These are phyloP conservation scores for Cenopis cana DNA, from an alignment of 2,888 invertebrate species.

Conservation along the genomic window DNA sequence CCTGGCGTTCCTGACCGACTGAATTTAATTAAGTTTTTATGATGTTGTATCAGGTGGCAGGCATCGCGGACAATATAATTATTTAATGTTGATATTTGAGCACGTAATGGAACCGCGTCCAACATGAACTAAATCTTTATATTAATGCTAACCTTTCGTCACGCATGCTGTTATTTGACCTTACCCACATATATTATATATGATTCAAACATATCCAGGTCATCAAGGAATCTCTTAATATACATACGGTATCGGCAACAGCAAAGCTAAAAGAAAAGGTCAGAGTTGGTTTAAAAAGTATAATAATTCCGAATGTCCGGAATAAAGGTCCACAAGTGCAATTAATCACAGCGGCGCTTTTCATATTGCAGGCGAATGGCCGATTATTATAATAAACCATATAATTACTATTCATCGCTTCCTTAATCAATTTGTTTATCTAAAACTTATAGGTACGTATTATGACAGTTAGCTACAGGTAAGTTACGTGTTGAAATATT, in stretches of 20 bases:
- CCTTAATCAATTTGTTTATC: conserved; percentile 18
- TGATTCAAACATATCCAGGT: conserved; percentile 43
- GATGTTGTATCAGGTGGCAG: neutral
- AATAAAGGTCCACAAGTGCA: conserved; percentile 49
- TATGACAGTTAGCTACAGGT: conserved; percentile 9
- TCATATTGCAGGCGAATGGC: conserved; percentile 46
- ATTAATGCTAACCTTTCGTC: conserved; percentile 25
- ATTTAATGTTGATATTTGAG: conserved; percentile 9
- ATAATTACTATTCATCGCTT: conserved; percentile 39
- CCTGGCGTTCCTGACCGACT: no score
- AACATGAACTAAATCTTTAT: conserved; percentile 22
- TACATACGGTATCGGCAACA: conserved; percentile 59
- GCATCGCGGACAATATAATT: conserved; percentile 7
- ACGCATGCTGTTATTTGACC: conserved; percentile 46
- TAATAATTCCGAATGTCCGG: conserved; percentile 56
- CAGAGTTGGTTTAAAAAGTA: conserved; percentile 57
- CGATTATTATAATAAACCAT: conserved; percentile 42
- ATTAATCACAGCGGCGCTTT: conserved; percentile 58
- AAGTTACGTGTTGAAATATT: conserved; percentile 29
- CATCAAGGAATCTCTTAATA: conserved; percentile 52
- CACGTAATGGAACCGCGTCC: conserved; percentile 19
- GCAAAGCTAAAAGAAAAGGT: conserved; percentile 59
- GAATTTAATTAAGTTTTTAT: neutral
- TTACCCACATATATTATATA: conserved; percentile 32
- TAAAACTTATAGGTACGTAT: conserved; percentile 2